A percentile compares a stretch with the other conserved stretches of the same genome.
Conservation (phyloP, 2,888 invertebrate species). For the Metallyticus violacea region DNA sequence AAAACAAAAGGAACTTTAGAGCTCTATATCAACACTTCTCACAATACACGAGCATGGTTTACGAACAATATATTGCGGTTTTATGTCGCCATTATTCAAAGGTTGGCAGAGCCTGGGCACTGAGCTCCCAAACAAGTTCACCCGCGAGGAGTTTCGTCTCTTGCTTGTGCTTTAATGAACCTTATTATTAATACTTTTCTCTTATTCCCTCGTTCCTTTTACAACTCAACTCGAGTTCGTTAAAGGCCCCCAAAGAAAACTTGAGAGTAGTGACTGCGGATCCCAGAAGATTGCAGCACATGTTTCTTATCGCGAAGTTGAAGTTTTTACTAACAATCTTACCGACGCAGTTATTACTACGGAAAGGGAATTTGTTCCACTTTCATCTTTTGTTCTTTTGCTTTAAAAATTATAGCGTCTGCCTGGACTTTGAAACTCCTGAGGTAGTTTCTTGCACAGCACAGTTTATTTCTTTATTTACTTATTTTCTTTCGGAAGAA, state of each 20-base stretch:
- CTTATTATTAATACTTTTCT: neutral
- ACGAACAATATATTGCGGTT: neutral
- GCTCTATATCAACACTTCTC: too few species aligned
- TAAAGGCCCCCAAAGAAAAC: neutral
- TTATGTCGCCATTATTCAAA: neutral
- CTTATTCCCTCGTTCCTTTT: neutral
- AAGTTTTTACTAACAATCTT: neutral
- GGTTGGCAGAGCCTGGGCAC: neutral
- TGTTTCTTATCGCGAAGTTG: neutral
- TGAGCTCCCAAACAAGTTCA: neutral
- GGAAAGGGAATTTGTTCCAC: neutral
- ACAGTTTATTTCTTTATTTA: neutral
- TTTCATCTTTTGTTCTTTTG: neutral
- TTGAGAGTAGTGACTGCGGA: neutral
- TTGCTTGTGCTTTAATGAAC: neutral
- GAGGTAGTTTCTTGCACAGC: neutral
- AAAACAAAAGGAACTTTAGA: too few species aligned
- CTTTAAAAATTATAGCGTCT: neutral
- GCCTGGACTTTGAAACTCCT: neutral
- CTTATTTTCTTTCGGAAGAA: too few species aligned
- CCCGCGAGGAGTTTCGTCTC: neutral
- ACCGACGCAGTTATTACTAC: neutral
- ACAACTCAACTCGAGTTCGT: neutral
- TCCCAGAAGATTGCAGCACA: neutral
- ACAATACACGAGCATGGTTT: too few species aligned